Evolutionary conservation across 2,888 invertebrate genomes (phyloP), one percentile per base, ranked within the genome.

Genomic region (Ennomos erosarius): DNA sequence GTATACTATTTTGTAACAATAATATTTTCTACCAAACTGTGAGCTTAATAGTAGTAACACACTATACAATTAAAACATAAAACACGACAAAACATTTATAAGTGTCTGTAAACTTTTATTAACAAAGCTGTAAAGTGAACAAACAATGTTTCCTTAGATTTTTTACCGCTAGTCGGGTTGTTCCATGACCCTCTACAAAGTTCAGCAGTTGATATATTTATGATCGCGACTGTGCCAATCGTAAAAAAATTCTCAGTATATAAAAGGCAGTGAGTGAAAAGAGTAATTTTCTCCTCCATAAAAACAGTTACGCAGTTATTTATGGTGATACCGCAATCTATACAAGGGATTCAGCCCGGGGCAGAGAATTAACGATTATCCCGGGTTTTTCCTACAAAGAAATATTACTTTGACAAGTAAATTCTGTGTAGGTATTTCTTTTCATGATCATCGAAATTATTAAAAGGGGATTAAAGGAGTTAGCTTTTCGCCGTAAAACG

Each of bases 281-380:
- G 83, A 83, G 84, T 83, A 84, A 85, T 85, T 84, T 85, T 84
- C 84, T 87, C 87, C 87, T 85, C 88, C 88, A 90, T 89, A 90
- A 90, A 90, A 90, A 89, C 88, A 89, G 88, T 88, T 88, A 84
- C 84, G 81, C 79, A 84, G 89, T 89, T 90, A 91, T 91, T 91
- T 91, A 90, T 88, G 87, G 82, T 85, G 90, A 87, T 87, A 87
- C 88, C 88, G 84, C 90, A 87, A 88, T 90, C 88, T 89, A 88
- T 90, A 88, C 85, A 87, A 83, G 87, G 87, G 89, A 87, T 88
- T 88, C 79, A 73, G 85, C 90, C 80, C 74, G 73, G 76, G 85
- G 90, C 87, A 78, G 81, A 83, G 85, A 83, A 88, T 91, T 88
- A 89, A 88, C 88, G 90, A 89, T 88, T 89, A 88, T 86, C 84